Conservation (phyloP, 2,113 vertebrate species). For the Columba livia region DNA sequence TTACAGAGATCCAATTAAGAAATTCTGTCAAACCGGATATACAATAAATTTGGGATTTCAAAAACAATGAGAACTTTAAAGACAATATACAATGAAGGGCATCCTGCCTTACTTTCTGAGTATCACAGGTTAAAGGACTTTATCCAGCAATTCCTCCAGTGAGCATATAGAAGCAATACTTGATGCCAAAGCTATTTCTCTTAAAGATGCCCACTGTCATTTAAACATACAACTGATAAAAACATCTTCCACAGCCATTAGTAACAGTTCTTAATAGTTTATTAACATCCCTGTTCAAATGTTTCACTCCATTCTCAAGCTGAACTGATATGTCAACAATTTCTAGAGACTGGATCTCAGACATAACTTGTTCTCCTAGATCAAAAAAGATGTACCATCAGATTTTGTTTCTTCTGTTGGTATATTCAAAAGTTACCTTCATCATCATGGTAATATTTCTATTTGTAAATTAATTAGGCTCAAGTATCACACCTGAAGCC, state of each 20-base stretch:
- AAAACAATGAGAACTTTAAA: neutral
- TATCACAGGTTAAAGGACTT: neutral
- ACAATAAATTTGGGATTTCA: accelerated
- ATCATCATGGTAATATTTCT: neutral
- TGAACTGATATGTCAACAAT: neutral
- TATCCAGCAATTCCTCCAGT: neutral
- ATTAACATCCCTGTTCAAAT: neutral
- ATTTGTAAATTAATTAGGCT: neutral
- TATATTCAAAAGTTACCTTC: neutral
- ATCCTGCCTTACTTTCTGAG: neutral
- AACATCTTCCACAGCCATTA: neutral
- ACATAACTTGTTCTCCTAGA: neutral
- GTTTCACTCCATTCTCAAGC: neutral
- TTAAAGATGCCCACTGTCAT: neutral
- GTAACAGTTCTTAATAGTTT: neutral
- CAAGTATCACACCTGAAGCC: neutral
- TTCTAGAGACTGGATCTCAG: neutral
- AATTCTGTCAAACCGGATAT: neutral
- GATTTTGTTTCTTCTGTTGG: neutral
- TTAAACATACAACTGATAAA: neutral
- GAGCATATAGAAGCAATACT: neutral
- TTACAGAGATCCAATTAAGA: neutral
- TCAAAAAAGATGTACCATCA: neutral
- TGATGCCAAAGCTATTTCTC: neutral
- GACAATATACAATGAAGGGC: neutral